Evolutionary conservation across 2,888 invertebrate genomes (phyloP), one percentile per base, ranked within the genome.

Genomic region (Anthrax anthrax): DNA sequence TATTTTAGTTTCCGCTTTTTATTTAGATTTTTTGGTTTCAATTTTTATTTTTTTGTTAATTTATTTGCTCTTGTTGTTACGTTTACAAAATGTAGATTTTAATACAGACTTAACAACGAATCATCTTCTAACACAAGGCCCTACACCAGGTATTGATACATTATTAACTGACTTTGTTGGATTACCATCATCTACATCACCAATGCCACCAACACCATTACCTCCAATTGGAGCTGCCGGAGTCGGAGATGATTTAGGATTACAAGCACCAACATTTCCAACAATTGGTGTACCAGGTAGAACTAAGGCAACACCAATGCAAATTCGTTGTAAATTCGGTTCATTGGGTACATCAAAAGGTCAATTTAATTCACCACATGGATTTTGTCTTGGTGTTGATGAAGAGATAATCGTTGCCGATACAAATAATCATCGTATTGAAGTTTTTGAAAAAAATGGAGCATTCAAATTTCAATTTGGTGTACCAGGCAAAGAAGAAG

Each of bases 361-460:
- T 18, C 94, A 95, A 70, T 95, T 96, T 61, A 94, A 92, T 70
- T 94, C 95, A 1, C 95, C 95, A 0, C 95, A 96, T 68, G 95
- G 95, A 40, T 96, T 96, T 68, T 96, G 95, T 62, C 75, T 96
- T 52, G 94, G 95, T 34, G 77, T 84, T 44, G 92, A 94, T 60
- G 94, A 95, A 65, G 94, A 95, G 61, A 94, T 96, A 55, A 87
- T 95, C 58, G 94, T 95, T 18, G 95, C 94, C 38, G 90, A 95
- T 65, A 95, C 95, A 6, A 92, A 95, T 65, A 95, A 95, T 67
- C 95, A 96, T 72, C 83, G 95, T 52, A 89, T 96, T 60, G 88
- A 90, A 71, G 82, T 95, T 52, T 96, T 95, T 68, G 91, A 92
- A 62, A 95, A 94, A 67, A 84, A 83, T 56, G 95, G 95, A 39